Percentiles rank a stretch among this genome's conserved stretches.
These are phyloP conservation scores for Napeogenes sylphis DNA, from an alignment of 2,888 invertebrate genomes.

Conservation along the genomic window DNA sequence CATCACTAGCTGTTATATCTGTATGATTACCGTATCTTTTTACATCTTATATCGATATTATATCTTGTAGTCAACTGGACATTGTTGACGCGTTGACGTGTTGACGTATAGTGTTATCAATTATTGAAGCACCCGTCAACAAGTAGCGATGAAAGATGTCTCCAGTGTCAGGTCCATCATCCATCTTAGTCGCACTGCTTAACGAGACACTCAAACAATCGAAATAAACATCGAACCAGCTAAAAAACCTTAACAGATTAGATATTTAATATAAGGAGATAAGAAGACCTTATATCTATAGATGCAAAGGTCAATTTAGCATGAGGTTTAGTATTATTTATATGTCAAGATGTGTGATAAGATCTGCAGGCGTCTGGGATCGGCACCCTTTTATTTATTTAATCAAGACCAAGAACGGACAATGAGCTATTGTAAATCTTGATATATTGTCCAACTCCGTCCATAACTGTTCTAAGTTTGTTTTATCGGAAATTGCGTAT, in stretches of 20 bases:
- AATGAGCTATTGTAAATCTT: conserved; percentile 74
- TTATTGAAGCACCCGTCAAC: conserved; percentile 38
- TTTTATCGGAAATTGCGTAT: conserved; percentile 39
- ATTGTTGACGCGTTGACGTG: too few species aligned
- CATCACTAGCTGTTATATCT: too few species aligned
- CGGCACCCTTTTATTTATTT: conserved; percentile 75
- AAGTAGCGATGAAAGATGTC: conserved; percentile 47
- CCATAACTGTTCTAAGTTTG: too few species aligned
- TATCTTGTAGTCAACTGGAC: too few species aligned
- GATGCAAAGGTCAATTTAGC: conserved; percentile 51
- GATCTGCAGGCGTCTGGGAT: conserved; percentile 64
- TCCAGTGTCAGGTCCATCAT: conserved; percentile 38
- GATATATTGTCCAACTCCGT: conserved; percentile 65
- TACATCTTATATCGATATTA: too few species aligned
- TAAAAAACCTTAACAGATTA: conserved; percentile 44
- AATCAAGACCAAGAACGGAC: conserved; percentile 73
- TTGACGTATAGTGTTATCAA: conserved; percentile 21
- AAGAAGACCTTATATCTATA: conserved; percentile 49
- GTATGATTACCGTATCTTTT: too few species aligned
- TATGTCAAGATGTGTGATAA: conserved; percentile 67
- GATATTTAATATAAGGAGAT: conserved; percentile 42
- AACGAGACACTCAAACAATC: conserved; percentile 41
- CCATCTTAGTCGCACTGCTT: conserved; percentile 43
- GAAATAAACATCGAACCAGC: conserved; percentile 41
- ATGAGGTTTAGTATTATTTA: too few species aligned